Evolutionary conservation across 2,113 vertebrate species (phyloP).

Genomic region (Megaceryle maxima): DNA sequence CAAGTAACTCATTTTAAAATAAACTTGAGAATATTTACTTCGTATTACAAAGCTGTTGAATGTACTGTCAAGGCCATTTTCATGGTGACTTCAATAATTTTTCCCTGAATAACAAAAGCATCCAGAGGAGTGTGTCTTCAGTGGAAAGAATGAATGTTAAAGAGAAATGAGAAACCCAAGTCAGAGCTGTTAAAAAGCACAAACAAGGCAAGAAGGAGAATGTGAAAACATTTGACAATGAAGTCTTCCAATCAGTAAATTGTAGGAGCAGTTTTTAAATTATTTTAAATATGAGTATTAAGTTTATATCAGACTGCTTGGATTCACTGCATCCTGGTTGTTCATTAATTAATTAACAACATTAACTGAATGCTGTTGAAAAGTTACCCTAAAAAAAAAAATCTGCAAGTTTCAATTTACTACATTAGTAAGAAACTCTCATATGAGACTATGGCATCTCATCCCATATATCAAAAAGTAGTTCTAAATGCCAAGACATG

Average conservation of each 20-base stretch:
- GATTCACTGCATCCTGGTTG: neutral
- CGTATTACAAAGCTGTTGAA: constrained; percentile 45
- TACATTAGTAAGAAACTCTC: neutral
- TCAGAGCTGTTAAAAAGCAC: neutral
- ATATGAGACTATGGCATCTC: neutral
- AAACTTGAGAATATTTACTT: constrained; percentile 38
- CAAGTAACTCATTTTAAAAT: constrained; percentile 29
- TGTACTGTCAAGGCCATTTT: neutral
- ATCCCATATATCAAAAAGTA: neutral
- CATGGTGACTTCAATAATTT: neutral
- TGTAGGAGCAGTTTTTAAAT: neutral
- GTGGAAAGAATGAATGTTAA: neutral
- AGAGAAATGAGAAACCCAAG: neutral
- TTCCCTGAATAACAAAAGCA: constrained; percentile 45
- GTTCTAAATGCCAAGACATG: neutral
- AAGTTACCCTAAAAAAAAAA: neutral
- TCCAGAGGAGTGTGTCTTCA: neutral
- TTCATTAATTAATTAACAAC: neutral
- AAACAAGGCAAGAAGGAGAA: neutral
- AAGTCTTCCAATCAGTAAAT: neutral
- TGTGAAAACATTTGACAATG: neutral
- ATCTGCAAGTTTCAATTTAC: neutral
- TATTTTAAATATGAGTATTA: neutral
- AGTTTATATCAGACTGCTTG: neutral
- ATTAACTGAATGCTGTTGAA: neutral